phyloP scores from a whole-genome alignment of 2,113 vertebrate genomes.

The Hyla sarda region DNA sequence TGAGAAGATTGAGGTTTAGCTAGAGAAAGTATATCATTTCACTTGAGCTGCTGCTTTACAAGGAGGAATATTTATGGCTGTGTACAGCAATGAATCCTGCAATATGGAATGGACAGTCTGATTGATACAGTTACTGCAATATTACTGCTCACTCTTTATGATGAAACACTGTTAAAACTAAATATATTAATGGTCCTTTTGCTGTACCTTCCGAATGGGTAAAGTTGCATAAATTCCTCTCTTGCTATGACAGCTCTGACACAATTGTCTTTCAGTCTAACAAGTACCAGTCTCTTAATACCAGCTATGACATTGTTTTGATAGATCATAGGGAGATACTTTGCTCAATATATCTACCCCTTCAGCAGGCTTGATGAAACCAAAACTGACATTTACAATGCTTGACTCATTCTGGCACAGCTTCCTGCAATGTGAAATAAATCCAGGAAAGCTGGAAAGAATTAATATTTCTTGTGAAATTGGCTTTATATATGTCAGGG shows the following conservation, averaged over 20 bases:
- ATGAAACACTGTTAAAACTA: conserved; percentile 45
- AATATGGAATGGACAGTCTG: conserved; percentile 52
- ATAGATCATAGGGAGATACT: conserved; percentile 55
- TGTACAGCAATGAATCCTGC: conserved; percentile 55
- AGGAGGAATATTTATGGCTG: conserved; percentile 50
- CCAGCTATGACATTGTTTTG: conserved; percentile 55
- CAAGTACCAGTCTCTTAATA: conserved; percentile 57
- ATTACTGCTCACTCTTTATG: conserved; percentile 57
- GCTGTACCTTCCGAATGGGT: conserved; percentile 53
- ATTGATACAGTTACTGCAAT: conserved; percentile 55
- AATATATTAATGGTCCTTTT: conserved; percentile 53
- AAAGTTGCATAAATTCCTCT: conserved; percentile 52
- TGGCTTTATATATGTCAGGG: conserved; percentile 51
- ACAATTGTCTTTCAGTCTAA: conserved; percentile 58
- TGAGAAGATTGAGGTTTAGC: conserved; percentile 57
- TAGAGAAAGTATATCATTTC: conserved; percentile 51
- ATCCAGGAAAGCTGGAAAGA: conserved; percentile 48
- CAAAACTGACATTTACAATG: conserved; percentile 55
- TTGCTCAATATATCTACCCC: conserved; percentile 53
- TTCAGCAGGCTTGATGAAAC: conserved; percentile 53
- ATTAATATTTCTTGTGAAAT: conserved; percentile 54
- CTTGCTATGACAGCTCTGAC: conserved; percentile 49
- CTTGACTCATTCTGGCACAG: conserved; percentile 40
- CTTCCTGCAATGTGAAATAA: conserved; percentile 44
- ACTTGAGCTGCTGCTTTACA: conserved; percentile 38